Evolutionary conservation across 2,113 vertebrate genomes (phyloP).

Genomic region (Cinclus mexicanus): DNA sequence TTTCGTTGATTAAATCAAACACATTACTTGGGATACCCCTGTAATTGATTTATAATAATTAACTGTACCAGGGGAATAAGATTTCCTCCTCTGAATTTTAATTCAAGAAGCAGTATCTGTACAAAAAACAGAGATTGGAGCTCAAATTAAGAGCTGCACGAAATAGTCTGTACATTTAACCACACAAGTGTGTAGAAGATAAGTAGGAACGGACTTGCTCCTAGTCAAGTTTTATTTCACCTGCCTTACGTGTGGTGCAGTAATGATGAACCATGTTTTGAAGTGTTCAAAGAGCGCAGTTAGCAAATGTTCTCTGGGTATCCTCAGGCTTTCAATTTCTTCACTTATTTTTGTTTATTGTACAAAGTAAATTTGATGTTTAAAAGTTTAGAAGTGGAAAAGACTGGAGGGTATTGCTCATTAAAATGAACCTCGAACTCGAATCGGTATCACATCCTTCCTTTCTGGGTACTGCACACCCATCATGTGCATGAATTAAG

Average conservation of each 20-base stretch:
- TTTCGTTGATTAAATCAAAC: conserved; percentile 32
- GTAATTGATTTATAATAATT: conserved; percentile 21
- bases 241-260: not conserved
- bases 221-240: not conserved
- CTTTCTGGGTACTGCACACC: not conserved
- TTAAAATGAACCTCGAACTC: not conserved
- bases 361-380: not conserved
- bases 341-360: not conserved
- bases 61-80: not conserved
- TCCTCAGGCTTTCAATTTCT: not conserved
- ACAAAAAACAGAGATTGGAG: not conserved
- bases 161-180: not conserved
- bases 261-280: not conserved
- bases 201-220: not conserved
- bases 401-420: fast-evolving
- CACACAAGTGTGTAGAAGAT: not conserved
- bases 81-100: not conserved
- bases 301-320: not conserved
- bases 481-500: not conserved
- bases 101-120: not conserved
- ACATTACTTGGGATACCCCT: not conserved
- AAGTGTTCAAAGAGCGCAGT: not conserved
- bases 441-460: not conserved
- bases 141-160: not conserved
- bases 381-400: not conserved